Evolutionary conservation across 2,113 vertebrate species (phyloP).

Genomic region (Laterallus jamaicensis): DNA sequence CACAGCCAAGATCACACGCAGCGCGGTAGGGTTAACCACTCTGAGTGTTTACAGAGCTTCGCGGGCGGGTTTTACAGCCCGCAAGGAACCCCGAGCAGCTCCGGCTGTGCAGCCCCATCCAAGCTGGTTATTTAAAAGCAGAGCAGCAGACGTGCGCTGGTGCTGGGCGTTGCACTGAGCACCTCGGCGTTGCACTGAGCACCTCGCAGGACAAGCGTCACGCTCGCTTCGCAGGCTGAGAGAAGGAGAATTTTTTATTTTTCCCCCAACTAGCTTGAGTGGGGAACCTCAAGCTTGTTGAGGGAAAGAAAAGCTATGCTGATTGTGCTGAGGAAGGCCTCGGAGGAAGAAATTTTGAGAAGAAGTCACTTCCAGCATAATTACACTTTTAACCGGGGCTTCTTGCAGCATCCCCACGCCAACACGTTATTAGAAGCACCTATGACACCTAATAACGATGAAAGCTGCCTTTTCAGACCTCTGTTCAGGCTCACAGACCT

Average conservation of each 20-base stretch:
- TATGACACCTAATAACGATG: background rate
- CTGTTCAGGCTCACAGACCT: background rate
- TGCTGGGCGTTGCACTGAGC: background rate
- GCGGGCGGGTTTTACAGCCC: background rate
- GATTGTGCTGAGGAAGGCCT: background rate
- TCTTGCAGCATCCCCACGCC: background rate
- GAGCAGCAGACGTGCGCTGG: background rate
- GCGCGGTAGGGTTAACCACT: background rate
- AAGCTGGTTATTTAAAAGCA: background rate
- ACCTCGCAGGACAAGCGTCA: background rate
- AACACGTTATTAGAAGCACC: background rate
- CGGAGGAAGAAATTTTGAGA: constrained; percentile 11
- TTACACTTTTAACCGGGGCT: constrained; percentile 11
- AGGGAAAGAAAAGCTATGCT: background rate
- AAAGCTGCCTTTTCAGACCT: background rate
- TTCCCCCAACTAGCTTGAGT: background rate
- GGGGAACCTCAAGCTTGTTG: background rate
- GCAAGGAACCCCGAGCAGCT: background rate
- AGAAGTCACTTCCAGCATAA: constrained; percentile 13
- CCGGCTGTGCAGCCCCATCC: background rate
- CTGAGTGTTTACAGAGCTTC: background rate
- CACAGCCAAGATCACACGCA: background rate
- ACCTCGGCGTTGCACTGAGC: background rate
- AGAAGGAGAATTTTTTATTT: background rate
- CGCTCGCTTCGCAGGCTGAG: background rate